These are phyloP conservation scores for Pocillopora grandis DNA, from an alignment of 92 coral and sea anemone species.

Conservation along the genomic window DNA sequence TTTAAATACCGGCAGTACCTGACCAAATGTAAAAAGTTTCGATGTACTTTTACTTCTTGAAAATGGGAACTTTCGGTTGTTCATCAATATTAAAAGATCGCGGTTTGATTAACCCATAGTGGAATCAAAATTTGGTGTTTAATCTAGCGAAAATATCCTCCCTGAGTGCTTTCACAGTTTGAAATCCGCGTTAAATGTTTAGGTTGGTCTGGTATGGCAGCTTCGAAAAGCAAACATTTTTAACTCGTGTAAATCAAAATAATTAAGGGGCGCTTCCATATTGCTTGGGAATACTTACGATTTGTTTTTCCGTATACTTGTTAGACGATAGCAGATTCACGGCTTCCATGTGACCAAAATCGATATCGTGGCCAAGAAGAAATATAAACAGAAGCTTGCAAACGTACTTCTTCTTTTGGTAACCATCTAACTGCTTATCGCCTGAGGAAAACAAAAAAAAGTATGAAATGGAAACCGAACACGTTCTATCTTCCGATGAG, in stretches of 20 bases:
- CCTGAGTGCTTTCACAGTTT: background rate
- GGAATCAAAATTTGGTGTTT: slow-evolving; percentile 17
- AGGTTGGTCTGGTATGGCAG: background rate
- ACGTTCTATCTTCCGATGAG: background rate
- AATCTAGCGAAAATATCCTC: background rate
- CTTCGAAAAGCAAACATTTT: too few species aligned
- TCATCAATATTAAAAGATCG: slow-evolving; percentile 3
- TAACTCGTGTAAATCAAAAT: background rate
- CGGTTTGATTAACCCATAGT: background rate
- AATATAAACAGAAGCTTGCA: slow-evolving; percentile 96
- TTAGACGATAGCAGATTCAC: slow-evolving; percentile 95
- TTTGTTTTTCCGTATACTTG: slow-evolving; percentile 98
- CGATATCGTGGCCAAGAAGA: slow-evolving; percentile 95
- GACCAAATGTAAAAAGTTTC: background rate
- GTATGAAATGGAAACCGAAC: background rate
- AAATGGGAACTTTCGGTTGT: background rate
- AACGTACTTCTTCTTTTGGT: slow-evolving; percentile 98
- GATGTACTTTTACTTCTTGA: background rate
- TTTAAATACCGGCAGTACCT: background rate
- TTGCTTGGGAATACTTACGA: slow-evolving; percentile 63
- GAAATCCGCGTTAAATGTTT: background rate
- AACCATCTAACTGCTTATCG: slow-evolving; percentile 96
- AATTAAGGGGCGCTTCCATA: too few species aligned
- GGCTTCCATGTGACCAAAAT: slow-evolving; percentile 99
- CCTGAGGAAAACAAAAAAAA: slow-evolving; percentile 53